These are phyloP conservation scores for Eupeodes corollae DNA, from an alignment of 1,140 invertebrate genomes.

Conservation along the genomic window DNA sequence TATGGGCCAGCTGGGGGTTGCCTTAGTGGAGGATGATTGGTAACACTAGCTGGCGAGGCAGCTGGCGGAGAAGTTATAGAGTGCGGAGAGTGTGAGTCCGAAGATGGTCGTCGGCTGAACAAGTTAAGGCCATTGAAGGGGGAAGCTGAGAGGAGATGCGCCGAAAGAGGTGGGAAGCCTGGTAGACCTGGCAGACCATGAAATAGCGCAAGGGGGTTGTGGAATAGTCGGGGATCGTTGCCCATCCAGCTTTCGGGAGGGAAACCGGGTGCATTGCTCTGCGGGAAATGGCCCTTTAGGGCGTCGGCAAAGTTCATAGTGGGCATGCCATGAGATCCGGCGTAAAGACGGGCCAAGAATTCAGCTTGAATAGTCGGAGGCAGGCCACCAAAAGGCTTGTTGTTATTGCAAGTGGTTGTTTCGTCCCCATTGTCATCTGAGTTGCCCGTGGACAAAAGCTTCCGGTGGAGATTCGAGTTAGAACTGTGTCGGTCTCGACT, in stretches of 20 bases:
- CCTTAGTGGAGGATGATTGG: constrained; percentile 7
- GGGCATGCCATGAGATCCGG: constrained; percentile 47
- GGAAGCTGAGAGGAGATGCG: constrained; percentile 22
- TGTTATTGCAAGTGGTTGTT: constrained; percentile 31
- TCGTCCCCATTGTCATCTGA: constrained; percentile 28
- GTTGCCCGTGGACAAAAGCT: constrained; percentile 65
- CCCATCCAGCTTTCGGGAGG: constrained; percentile 28
- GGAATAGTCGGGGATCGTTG: constrained; percentile 31
- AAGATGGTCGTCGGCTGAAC: constrained; percentile 32
- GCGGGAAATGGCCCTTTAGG: constrained; percentile 38
- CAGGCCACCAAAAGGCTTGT: constrained; percentile 23
- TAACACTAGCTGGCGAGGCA: constrained; percentile 17
- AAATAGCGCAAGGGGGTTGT: constrained; percentile 38
- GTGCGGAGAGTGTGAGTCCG: constrained; percentile 31
- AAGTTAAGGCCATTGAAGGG: constrained; percentile 30
- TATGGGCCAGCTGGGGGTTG: neutral
- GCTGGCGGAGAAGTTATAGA: constrained; percentile 34
- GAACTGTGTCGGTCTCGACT: constrained; percentile 86
- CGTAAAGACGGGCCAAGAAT: constrained; percentile 69
- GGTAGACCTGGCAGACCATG: constrained; percentile 40
- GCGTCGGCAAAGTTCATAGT: constrained; percentile 42
- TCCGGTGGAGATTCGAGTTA: constrained; percentile 83
- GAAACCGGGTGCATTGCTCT: constrained; percentile 34
- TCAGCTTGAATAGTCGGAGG: constrained; percentile 55
- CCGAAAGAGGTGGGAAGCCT: constrained; percentile 28